Evolutionary conservation across 2,113 vertebrate species (phyloP), one percentile per base, ranked within the genome.

Genomic region (Ivindomyrus marchei): DNA sequence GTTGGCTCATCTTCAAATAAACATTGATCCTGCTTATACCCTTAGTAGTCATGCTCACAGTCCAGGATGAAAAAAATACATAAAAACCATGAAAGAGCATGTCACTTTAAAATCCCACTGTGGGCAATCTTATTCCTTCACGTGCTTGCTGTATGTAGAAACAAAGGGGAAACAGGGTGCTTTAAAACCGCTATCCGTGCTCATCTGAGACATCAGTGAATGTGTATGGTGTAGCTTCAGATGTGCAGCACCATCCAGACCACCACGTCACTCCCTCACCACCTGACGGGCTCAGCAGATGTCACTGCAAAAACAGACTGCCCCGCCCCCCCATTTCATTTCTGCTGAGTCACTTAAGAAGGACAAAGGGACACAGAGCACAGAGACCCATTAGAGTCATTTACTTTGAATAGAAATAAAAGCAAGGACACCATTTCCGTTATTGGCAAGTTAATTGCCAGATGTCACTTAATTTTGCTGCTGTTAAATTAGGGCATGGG

Each of bases 401-500:
- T 90, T 74, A 80, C 89, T 92, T 74, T 53, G 77, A 91, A 92
- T 77, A 58, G 90, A 90, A 47, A 89, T 90, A 85, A 62, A 89
- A 88, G 89, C 62, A 90, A 89, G 47, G 83, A 52, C 66, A 89
- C 83, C 10, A 80, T 74, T 90, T 91, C 90, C 91, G 91, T 93
- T 46, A 88, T 91, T 84, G 31, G 89, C 74, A 88, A 87, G 83
- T 91, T 50, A 90, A 90, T 88, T 90, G 90, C 90, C 91, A 92
- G 91, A 91, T 92, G 92, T 91, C 89, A 88, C 89, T 88, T 92
- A 36, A 89, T 89, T 90, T 85, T 84, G 86, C 77, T 70, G 49
- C 90, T 90, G 92, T 93, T 91, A 83, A 93, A 93, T 92, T 90
- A 92, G 88, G 89, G 87, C 90, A 47, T 88, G 89, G 89, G 80